A percentile compares a stretch with the other conserved stretches of the same genome.
phyloP scores from a whole-genome alignment of 2,888 invertebrate species.

The Thalpophila matura region DNA sequence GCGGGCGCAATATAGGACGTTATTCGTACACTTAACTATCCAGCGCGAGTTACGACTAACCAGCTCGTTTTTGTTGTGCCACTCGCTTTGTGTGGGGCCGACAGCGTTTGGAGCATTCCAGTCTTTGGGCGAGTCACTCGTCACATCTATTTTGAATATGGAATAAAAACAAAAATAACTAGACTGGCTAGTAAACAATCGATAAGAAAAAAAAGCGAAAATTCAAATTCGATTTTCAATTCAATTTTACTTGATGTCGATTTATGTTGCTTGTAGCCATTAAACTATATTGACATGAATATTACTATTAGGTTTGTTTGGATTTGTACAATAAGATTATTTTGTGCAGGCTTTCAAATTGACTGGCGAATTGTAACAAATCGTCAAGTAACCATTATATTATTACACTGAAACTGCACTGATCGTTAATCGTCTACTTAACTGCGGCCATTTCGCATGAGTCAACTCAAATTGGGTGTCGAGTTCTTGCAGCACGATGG shows the following conservation, averaged over 20 bases:
- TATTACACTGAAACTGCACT: slow-evolving; percentile 29
- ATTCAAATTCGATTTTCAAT: slow-evolving; percentile 3
- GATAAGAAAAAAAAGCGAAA: neutral
- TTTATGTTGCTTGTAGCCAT: slow-evolving; percentile 1
- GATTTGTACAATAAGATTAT: slow-evolving; percentile 8
- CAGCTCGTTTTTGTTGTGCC: slow-evolving; percentile 70
- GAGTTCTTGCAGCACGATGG: slow-evolving; percentile 34
- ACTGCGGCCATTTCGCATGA: slow-evolving; percentile 39
- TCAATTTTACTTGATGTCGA: neutral
- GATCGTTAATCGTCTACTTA: slow-evolving; percentile 33
- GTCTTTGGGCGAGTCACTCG: slow-evolving; percentile 50
- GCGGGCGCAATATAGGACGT: slow-evolving; percentile 81
- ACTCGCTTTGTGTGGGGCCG: slow-evolving; percentile 58
- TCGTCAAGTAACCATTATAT: slow-evolving; percentile 32
- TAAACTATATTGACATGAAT: slow-evolving; percentile 7
- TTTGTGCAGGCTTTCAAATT: slow-evolving; percentile 22
- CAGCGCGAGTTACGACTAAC: slow-evolving; percentile 79
- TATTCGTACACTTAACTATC: slow-evolving; percentile 83
- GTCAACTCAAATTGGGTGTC: slow-evolving; percentile 46
- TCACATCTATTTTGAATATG: slow-evolving; percentile 27
- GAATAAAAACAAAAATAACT: slow-evolving; percentile 1
- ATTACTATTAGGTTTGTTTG: neutral
- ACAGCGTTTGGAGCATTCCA: slow-evolving; percentile 60
- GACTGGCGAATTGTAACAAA: slow-evolving; percentile 31
- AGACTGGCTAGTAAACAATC: neutral